Conservation (phyloP, 1,140 invertebrate genomes). For the Trypoxylus dichotomus region DNA sequence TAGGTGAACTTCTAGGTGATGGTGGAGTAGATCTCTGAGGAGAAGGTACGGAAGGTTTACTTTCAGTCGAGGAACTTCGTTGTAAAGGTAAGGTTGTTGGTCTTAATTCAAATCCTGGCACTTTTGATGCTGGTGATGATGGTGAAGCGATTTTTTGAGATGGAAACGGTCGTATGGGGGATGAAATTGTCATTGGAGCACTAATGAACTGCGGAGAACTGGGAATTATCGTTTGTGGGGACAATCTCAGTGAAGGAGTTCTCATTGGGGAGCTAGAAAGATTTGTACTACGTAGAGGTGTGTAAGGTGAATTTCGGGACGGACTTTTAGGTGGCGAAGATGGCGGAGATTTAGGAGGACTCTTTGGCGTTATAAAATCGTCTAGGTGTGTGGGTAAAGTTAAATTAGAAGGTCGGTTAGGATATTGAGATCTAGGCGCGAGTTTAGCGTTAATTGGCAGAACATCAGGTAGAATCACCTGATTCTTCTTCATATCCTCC, state of each 20-base stretch:
- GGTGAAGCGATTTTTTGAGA: neutral
- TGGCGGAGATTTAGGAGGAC: conserved; percentile 40
- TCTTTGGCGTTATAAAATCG: conserved; percentile 33
- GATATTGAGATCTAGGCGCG: conserved; percentile 44
- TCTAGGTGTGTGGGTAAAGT: conserved; percentile 37
- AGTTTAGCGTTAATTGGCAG: conserved; percentile 57
- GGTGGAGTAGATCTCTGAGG: conserved; percentile 31
- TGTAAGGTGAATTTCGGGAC: conserved; percentile 43
- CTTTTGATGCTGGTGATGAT: neutral
- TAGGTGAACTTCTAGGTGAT: conserved; percentile 32
- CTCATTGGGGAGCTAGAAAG: conserved; percentile 39
- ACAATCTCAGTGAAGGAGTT: conserved; percentile 13
- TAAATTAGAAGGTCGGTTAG: conserved; percentile 41
- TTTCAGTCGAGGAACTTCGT: conserved; percentile 21
- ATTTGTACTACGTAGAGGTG: conserved; percentile 44
- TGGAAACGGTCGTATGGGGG: neutral
- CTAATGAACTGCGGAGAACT: neutral
- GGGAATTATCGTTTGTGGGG: neutral
- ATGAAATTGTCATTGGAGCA: neutral
- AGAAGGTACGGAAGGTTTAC: conserved; percentile 1
- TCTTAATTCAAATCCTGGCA: neutral
- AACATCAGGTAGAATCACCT: conserved; percentile 55
- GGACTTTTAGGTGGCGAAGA: conserved; percentile 46
- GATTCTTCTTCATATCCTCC: conserved; percentile 43
- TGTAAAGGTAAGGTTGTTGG: conserved; percentile 31